Percentiles rank a stretch among this genome's conserved stretches.
Conservation (phyloP, 2,113 vertebrate genomes). For the Hippolais icterina region DNA sequence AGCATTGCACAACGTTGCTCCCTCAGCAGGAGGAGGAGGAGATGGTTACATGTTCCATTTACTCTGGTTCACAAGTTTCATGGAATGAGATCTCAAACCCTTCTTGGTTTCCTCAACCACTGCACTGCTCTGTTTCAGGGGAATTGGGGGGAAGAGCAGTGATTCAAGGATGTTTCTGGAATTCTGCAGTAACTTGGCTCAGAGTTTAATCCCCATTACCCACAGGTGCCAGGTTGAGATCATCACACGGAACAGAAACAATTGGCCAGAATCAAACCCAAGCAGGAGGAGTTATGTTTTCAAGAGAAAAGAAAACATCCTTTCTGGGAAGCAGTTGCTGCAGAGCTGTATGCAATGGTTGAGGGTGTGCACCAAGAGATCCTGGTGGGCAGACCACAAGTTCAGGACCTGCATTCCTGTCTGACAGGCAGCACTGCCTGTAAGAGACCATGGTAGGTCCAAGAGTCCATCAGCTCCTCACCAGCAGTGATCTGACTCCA, state of each 20-base stretch:
- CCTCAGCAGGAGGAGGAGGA: background rate
- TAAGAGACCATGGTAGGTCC: background rate
- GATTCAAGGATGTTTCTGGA: slow-evolving; percentile 32
- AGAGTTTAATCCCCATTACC: background rate
- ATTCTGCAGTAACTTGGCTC: background rate
- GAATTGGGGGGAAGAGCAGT: background rate
- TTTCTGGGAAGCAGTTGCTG: background rate
- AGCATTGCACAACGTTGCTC: background rate
- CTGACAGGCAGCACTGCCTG: background rate
- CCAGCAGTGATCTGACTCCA: background rate
- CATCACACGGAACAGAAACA: background rate
- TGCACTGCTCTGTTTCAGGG: background rate
- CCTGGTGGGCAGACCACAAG: background rate
- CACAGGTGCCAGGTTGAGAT: background rate
- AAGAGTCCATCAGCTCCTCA: background rate
- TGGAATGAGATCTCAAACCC: background rate
- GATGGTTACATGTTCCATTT: accelerated
- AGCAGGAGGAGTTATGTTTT: background rate
- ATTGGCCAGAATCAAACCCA: background rate
- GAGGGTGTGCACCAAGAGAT: background rate
- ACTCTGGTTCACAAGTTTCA: background rate
- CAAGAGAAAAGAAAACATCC: background rate
- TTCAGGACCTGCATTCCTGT: background rate
- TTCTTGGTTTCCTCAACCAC: background rate
- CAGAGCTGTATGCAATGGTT: background rate